Conservation (phyloP, 2,888 invertebrate genomes). For the Chrysina gloriosa region DNA sequence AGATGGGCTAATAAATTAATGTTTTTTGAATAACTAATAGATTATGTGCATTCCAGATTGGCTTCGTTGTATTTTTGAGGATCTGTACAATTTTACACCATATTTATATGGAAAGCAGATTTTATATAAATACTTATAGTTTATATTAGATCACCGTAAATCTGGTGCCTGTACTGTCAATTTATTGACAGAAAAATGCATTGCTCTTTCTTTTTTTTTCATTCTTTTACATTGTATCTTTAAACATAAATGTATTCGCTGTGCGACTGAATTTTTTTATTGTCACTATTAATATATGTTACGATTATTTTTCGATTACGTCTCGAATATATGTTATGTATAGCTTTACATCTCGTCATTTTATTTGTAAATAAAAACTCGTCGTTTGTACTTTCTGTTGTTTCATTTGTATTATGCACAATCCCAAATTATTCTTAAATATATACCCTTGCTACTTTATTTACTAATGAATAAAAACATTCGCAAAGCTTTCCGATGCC, state of each 20-base stretch:
- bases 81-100: slow-evolving; percentile 8
- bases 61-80: background rate
- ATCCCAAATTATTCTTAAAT: too few species aligned
- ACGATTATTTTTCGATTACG: background rate
- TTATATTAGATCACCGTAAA: background rate
- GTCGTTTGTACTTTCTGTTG: slow-evolving; percentile 2
- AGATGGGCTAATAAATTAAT: too few species aligned
- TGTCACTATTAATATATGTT: background rate
- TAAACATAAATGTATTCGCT: background rate
- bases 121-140: slow-evolving; percentile 8
- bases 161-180: background rate
- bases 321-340: background rate
- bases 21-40: too few species aligned
- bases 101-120: slow-evolving; percentile 14
- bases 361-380: slow-evolving; percentile 21
- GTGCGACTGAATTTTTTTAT: slow-evolving; percentile 18
- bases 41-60: too few species aligned
- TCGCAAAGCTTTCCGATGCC: too few species aligned
- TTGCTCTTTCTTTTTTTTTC: background rate
- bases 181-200: background rate
- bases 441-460: too few species aligned
- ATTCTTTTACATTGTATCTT: background rate
- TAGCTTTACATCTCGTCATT: slow-evolving; percentile 18
- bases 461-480: too few species aligned
- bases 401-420: too few species aligned